A percentile compares a stretch with the other conserved stretches of the same genome.
These are phyloP conservation scores for Ispidina lecontei DNA, from an alignment of 2,797 vertebrate species.

Conservation along the genomic window DNA sequence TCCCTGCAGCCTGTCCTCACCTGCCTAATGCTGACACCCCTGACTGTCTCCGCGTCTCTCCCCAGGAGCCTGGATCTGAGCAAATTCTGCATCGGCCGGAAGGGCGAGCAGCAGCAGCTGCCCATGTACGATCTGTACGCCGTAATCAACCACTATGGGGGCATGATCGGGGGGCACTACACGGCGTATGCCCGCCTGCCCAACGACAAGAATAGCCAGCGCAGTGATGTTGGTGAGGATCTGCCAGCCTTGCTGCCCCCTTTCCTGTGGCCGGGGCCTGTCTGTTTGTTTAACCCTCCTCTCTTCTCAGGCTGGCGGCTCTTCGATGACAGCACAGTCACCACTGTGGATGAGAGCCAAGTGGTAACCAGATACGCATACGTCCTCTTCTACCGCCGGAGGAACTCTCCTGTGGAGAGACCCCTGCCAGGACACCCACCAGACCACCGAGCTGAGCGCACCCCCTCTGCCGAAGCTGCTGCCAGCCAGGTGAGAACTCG, in stretches of 20 bases:
- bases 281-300: background rate
- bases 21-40: background rate
- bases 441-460: slow-evolving; percentile 78
- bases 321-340: slow-evolving; percentile 98
- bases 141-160: slow-evolving; percentile 98
- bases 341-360: slow-evolving; percentile 96
- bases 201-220: slow-evolving; percentile 96
- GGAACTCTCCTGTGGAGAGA: slow-evolving; percentile 97
- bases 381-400: slow-evolving; percentile 95
- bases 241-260: background rate
- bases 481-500: slow-evolving; percentile 91
- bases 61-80: slow-evolving; percentile 93
- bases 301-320: slow-evolving; percentile 90
- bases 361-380: slow-evolving; percentile 97
- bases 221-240: slow-evolving; percentile 94
- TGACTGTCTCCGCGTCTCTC: background rate
- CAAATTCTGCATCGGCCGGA: slow-evolving; percentile 97
- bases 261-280: background rate
- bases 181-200: slow-evolving; percentile 94
- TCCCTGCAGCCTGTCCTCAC: background rate
- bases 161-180: slow-evolving; percentile 98
- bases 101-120: slow-evolving; percentile 93
- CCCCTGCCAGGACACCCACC: slow-evolving; percentile 83
- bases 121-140: slow-evolving; percentile 97
- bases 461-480: slow-evolving; percentile 83